A percentile compares a stretch with the other conserved stretches of the same genome.
These are phyloP conservation scores for Drosophila murphyi DNA, from an alignment of 1,140 invertebrate species.

Conservation along the genomic window DNA sequence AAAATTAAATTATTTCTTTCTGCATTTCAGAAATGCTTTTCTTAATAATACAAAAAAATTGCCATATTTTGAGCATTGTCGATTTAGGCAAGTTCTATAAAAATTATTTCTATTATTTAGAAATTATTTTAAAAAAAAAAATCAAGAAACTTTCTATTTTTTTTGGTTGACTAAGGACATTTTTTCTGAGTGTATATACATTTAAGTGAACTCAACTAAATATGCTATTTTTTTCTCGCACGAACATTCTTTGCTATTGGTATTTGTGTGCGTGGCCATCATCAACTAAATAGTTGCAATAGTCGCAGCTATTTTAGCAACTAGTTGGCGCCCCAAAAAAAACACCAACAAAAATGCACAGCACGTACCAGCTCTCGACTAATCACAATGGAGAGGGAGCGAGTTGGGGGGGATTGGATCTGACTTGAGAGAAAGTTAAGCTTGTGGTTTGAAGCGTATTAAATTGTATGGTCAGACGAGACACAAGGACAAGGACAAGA, in stretches of 20 bases:
- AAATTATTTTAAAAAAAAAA: too few relatives aligned
- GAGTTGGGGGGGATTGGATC: background rate
- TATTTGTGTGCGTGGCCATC: background rate
- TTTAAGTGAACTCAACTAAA: conserved; percentile 7
- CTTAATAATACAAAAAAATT: too few relatives aligned
- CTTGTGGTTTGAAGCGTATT: conserved; percentile 40
- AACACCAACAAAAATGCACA: conserved; percentile 37
- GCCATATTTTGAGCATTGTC: too few relatives aligned
- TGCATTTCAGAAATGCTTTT: too few relatives aligned
- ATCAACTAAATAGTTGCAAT: conserved; percentile 20
- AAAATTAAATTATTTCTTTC: too few relatives aligned
- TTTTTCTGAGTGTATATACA: background rate
- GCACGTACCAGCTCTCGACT: conserved; percentile 34
- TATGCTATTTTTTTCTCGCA: background rate
- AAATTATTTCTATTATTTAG: too few relatives aligned
- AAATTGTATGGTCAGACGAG: conserved; percentile 43
- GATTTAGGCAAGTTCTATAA: too few relatives aligned
- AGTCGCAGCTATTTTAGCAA: conserved; percentile 23
- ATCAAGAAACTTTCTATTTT: too few relatives aligned
- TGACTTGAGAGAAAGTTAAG: conserved; percentile 23
- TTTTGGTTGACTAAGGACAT: too few relatives aligned
- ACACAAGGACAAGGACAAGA: conserved; percentile 2
- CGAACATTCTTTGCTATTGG: background rate
- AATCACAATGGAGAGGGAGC: background rate
- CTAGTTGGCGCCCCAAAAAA: conserved; percentile 25